Evolutionary conservation across 2,888 invertebrate genomes (phyloP), one percentile per base, ranked within the genome.

Genomic region (Aplocera efformata): DNA sequence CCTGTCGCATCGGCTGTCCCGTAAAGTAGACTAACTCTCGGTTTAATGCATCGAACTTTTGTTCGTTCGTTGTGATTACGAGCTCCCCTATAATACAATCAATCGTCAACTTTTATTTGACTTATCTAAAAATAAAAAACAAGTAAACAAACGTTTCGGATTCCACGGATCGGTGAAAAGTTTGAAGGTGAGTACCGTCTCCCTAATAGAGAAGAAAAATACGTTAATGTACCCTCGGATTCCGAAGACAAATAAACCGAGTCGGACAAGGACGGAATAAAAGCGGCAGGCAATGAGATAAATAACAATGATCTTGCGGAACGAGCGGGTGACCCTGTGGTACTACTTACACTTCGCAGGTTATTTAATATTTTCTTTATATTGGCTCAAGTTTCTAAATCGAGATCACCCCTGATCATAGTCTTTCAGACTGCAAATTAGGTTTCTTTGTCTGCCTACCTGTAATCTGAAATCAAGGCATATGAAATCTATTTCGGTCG

Each of bases 171-270:
- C 71, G 56, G 63, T 61, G 52, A 61, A 76, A 86, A 84, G 72
- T 88, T 85, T 78, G 82, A 77, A 86, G 84, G 84, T 86, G 77
- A 83, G 75, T 67, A 80, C 81, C 74, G 79, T 78, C 79, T 73
- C 72, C 75, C 79, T 88, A 86, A 86, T 85, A 85, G 80, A 83
- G 80, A 88, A 88, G 85, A 86, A 88, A 88, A 88, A 88, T 86
- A 86, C 86, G 84, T 83, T 85, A 86, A 86, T 88, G 80, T 86
- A 86, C 81, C 82, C 81, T 76, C 78, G 77, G 83, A 85, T 80
- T 77, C 77, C 75, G 63, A 86, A 86, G 84, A 88, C 84, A 88
- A 88, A 88, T 83, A 88, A 86, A 85, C 74, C 63, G 72, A 72
- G 69, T 73, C 76, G 74, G 79, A 81, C 81, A 80, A 72, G 81